These are phyloP conservation scores for Philereme transversata DNA, from an alignment of 2,888 invertebrate species.

Conservation along the genomic window DNA sequence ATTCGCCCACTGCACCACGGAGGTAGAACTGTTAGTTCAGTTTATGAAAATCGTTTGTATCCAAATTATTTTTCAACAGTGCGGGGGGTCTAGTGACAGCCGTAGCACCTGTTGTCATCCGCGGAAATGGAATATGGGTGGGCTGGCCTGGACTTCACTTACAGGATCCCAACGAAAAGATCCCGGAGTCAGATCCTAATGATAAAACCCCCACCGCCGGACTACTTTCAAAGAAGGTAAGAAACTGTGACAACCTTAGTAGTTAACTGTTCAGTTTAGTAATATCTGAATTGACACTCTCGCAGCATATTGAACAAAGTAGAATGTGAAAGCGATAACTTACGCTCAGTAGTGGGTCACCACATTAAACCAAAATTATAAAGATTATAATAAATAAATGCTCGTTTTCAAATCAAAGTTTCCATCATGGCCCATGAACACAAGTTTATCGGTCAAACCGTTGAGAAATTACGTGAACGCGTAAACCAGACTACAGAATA, in stretches of 20 bases:
- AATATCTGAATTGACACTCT: neutral
- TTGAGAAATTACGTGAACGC: no score
- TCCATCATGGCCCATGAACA: no score
- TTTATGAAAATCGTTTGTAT: neutral
- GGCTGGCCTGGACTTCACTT: slow-evolving; percentile 96
- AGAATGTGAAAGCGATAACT: neutral
- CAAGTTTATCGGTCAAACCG: no score
- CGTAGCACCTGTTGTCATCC: slow-evolving; percentile 94
- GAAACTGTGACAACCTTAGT: neutral
- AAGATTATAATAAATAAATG: no score
- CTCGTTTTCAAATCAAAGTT: no score
- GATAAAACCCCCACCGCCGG: slow-evolving; percentile 95
- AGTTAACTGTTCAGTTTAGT: neutral
- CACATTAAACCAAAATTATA: no score
- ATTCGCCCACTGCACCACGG: no score
- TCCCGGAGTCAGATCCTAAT: slow-evolving; percentile 93
- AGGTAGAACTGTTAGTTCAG: neutral
- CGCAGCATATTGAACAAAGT: neutral
- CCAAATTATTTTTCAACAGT: slow-evolving; percentile 70
- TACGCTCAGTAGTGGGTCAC: no score
- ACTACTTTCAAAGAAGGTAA: slow-evolving; percentile 91
- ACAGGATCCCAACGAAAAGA: slow-evolving; percentile 89
- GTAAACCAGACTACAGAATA: neutral
- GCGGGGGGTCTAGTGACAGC: slow-evolving; percentile 96
- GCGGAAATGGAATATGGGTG: slow-evolving; percentile 93